Evolutionary conservation across 2,888 invertebrate genomes (phyloP).

Genomic region (Bombylius discolor): DNA sequence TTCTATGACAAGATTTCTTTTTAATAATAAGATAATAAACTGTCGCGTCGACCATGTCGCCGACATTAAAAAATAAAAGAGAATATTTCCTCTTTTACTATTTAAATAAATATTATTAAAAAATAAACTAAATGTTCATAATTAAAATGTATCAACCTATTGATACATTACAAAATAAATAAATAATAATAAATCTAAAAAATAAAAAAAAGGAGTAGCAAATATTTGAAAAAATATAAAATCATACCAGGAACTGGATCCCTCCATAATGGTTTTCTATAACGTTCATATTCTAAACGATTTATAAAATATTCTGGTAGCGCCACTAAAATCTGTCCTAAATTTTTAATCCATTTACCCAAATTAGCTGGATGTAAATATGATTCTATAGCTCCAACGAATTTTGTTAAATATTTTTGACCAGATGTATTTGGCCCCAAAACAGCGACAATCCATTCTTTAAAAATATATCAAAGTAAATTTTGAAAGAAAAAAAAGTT

Average conservation of each 20-base stretch:
- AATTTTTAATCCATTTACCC: slow-evolving; percentile 62
- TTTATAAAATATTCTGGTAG: slow-evolving; percentile 52
- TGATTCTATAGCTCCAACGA: slow-evolving; percentile 71
- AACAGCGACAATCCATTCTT: slow-evolving; percentile 44
- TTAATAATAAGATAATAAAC: no score
- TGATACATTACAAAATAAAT: no score
- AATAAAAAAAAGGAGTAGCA: not conserved
- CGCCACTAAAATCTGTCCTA: slow-evolving; percentile 54
- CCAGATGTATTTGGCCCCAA: slow-evolving; percentile 55
- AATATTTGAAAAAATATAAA: no score
- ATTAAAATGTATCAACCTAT: no score
- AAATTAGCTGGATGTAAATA: slow-evolving; percentile 82
- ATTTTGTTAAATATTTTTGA: slow-evolving; percentile 60
- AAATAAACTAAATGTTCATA: no score
- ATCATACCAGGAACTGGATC: slow-evolving; percentile 17
- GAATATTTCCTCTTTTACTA: no score
- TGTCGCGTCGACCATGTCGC: no score
- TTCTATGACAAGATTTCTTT: no score
- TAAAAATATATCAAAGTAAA: not conserved
- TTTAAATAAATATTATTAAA: no score
- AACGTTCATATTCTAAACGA: slow-evolving; percentile 38
- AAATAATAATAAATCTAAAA: not conserved
- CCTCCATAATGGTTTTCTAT: slow-evolving; percentile 34
- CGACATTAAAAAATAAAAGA: no score
- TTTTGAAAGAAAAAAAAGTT: not conserved